Base-by-base conservation (phyloP, 2,113 vertebrate genomes). In the Micronycteris hirsuta region DNA sequence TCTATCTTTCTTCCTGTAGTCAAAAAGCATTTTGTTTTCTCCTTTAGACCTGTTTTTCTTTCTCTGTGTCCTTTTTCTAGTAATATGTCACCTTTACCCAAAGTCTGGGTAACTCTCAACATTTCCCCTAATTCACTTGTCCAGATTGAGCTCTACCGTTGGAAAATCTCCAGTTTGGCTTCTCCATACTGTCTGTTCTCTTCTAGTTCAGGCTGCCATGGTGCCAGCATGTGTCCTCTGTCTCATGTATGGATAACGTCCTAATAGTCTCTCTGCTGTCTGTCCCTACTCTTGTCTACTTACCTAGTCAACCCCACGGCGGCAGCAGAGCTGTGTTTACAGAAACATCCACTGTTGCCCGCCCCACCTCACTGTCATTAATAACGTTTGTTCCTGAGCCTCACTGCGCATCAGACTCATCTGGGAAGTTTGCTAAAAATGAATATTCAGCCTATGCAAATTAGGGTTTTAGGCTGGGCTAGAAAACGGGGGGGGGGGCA, bases 361-460 rank as follows among this genome's bases (percentile, higher is more conserved):
- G 24, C 24, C 36, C 10, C 11, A 9, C 33, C 19, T 80, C 86
- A 47, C 24, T 91, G 16, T 87, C 91, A 24, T 4, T 7, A 67
- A 1, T 54, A 76, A 31, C 26, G n/a, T 84, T 91, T 52, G 12
- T 94, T 95, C n/a, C 17, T 91, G n/a, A 81, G 6, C 13, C 28
- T 85, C 24, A 3, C 49, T 88, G 22, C 13, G 43, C 8, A 49
- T 83, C 67, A 92, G 33, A 91, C 38, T 91, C 49, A 82, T 6
- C 3, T 54, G 47, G 52, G 26, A 89, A 86, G 15, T n/a, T 68
- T 95, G 45, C 45, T 95, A 31, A 92, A 96, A 91, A 65, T 89
- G 70, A 88, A 10, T 78, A 43, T 74, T 88, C 71, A n/a, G 4
- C 38, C 13, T 8, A 41, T 77, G 15, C 10, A 36, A 71, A 80